Base-by-base conservation (phyloP, 2,113 vertebrate species). In the Sinocyclocheilus grahami region DNA sequence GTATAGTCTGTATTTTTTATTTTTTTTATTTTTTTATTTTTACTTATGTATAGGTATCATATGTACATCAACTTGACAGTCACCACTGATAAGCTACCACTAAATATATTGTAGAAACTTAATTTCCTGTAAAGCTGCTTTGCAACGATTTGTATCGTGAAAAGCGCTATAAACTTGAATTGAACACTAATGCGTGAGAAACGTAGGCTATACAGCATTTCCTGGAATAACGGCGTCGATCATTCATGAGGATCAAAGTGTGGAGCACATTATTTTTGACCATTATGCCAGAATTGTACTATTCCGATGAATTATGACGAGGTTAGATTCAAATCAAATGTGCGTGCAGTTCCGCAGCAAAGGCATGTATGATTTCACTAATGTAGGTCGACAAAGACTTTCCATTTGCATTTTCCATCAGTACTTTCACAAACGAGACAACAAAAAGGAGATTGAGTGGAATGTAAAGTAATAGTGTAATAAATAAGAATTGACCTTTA, bases 401-500 rank as follows among this genome's bases (percentile, higher is more conserved):
- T 72, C 42, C 65, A 71, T 53, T 37, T 12, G 53, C 22, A 60
- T 71, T 83, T 83, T 55, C 18, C 67, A 72, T 72, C 67, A 58
- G 37, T 58, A 18, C 82, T 30, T 67, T 22, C 16, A 46, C 37
- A 18, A n/a, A 65, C 3, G 14, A 16, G 39, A 9, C 13, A 18
- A 37, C 14, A 4, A 37, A 71, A 18, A 33, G 3, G 27, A 48
- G 14, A 67, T 16, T 16, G 5, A 60, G 53, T 7, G 24, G 51
- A 78, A 58, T 58, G 16, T 78, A 22, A n/a, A 65, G 37, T 63
- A 46, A 33, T 7, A 12, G 42, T 53, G 62, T 20, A 72, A 83
- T 55, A 58, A 83, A 83, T 30, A 83, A 14, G 48, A 72, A 22
- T 16, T 33, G 82, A 58, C 67, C 39, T 83, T 55, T 55, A 39